Percentiles rank a stretch among this genome's conserved stretches.
Evolutionary conservation across 2,888 invertebrate species (phyloP).

Genomic region (Arge pagana): DNA sequence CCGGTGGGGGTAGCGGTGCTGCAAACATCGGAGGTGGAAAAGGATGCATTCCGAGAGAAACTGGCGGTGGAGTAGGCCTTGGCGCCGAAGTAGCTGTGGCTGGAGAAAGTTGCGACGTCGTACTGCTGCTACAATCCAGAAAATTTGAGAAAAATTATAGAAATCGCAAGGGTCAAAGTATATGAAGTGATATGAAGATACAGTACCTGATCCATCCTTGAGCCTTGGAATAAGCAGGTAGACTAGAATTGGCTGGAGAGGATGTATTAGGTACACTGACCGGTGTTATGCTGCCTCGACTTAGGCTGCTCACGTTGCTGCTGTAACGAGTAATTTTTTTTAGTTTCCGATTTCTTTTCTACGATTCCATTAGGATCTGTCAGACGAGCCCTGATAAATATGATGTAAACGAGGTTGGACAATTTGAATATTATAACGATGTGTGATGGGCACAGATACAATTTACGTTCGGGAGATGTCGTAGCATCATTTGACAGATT

Average conservation of each 20-base stretch:
- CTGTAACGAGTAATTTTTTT: conserved; percentile 55
- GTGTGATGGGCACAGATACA: too few species aligned
- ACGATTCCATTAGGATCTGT: too few species aligned
- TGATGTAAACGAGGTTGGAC: too few species aligned
- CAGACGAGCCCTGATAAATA: too few species aligned
- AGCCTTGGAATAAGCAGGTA: conserved; percentile 61
- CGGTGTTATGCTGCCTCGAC: conserved; percentile 71
- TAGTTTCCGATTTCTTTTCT: too few species aligned
- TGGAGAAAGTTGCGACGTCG: conserved; percentile 58
- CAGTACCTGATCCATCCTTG: conserved; percentile 57
- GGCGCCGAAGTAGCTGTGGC: conserved; percentile 60
- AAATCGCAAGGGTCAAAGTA: conserved; percentile 17
- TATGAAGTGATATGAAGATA: conserved; percentile 9
- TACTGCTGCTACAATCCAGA: conserved; percentile 45
- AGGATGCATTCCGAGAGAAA: conserved; percentile 61
- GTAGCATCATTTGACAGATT: too few species aligned
- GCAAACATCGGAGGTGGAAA: conserved; percentile 73
- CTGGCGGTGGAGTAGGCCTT: conserved; percentile 63
- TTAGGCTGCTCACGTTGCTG: conserved; percentile 84
- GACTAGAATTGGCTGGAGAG: conserved; percentile 66
- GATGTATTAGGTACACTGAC: conserved; percentile 61
- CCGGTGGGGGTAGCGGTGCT: conserved; percentile 64
- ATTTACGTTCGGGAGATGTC: too few species aligned
- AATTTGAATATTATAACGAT: too few species aligned
- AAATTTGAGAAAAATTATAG: not conserved